phyloP scores from a whole-genome alignment of 2,888 invertebrate species.

The Athetis lepigone region DNA sequence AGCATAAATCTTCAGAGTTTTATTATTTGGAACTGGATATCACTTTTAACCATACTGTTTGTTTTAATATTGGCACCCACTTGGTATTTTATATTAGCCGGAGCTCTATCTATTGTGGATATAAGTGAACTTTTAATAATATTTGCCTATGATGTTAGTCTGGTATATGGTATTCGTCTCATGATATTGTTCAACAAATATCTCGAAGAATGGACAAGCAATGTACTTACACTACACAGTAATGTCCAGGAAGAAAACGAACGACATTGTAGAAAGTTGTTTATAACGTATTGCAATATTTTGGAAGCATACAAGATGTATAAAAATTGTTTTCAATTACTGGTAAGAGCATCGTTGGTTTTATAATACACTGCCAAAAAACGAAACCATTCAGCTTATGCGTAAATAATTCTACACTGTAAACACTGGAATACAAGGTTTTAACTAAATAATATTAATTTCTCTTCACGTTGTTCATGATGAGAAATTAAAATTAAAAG shows the following conservation, averaged over 20 bases:
- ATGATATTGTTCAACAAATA: background rate
- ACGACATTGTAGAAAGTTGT: background rate
- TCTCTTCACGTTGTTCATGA: too few relatives aligned
- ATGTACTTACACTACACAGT: background rate
- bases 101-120: background rate
- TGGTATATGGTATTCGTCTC: background rate
- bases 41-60: background rate
- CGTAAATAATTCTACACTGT: too few relatives aligned
- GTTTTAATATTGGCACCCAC: background rate
- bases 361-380: background rate
- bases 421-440: too few relatives aligned
- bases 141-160: background rate
- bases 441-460: too few relatives aligned
- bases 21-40: background rate
- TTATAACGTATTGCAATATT: background rate
- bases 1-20: background rate
- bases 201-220: slow-evolving; percentile 1
- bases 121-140: background rate
- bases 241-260: background rate
- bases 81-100: background rate
- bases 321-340: background rate
- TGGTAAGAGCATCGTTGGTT: background rate
- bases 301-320: slow-evolving; percentile 4
- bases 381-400: too few relatives aligned
- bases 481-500: too few relatives aligned